Evolutionary conservation across 2,888 invertebrate species (phyloP), one percentile per base, ranked within the genome.

Genomic region (Dromius quadrimaculatus): DNA sequence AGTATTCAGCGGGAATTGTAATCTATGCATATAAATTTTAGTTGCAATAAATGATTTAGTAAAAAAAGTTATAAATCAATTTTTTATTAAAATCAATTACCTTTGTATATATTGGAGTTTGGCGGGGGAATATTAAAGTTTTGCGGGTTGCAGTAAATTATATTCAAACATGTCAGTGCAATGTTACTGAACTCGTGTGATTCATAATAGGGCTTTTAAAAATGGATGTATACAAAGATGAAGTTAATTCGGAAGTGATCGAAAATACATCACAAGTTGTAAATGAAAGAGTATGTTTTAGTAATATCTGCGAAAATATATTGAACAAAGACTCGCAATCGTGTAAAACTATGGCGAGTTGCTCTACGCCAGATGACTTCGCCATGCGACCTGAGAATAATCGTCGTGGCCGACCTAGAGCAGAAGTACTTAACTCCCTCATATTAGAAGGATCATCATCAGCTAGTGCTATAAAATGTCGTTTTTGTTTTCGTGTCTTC

Each of bases 381-480:
- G 41, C 66, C 57, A 69, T 69, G 59, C 59, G 59, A 59, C 68
- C 59, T 28, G 68, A 69, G 41, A 69, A 69, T 61, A 69, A 59
- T 69, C 82, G 87, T 73, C 83, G 91, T 74, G 92, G 92, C 11
- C 82, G 92, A 74, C 92, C 92, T 11, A 84, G 91, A 76, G 90
- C 90, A 54, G 91, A 91, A 80, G 86, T 87, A 65, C 86, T 92
- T 64, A 87, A 87, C 72, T 85, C 86, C 71, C 83, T 92, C 61
- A 91, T 91, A 81, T 83, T 87, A 74, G 89, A 90, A 81, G 91
- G 91, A 36, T 87, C 89, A 45, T 87, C 88, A 20, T 89, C 89
- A 8, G 87, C 87, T 4, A 89, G 89, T 77, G 87, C 87, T 71
- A 91, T 91, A 74, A 90, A 90, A 78, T 92, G 92, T 79, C 85